Evolutionary conservation across 2,113 vertebrate species (phyloP).

Genomic region (Myodes glareolus): DNA sequence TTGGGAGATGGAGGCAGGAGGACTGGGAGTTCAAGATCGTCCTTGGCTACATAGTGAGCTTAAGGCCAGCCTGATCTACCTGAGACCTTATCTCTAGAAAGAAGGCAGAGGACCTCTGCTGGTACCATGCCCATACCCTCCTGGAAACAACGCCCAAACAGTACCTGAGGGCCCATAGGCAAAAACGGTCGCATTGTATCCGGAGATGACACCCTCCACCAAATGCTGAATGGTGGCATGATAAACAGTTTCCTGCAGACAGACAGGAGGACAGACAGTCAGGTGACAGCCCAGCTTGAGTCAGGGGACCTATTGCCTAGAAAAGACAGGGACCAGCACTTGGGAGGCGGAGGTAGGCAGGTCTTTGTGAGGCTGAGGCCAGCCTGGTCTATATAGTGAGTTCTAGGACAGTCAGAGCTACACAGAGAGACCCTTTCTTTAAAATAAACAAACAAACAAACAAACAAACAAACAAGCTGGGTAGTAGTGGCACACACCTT

Average conservation of each 20-base stretch:
- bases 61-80: not conserved
- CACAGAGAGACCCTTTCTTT: too few species aligned
- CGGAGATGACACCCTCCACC: slow-evolving; percentile 82
- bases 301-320: not conserved
- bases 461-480: too few species aligned
- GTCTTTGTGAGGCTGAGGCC: not conserved
- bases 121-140: not conserved
- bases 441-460: not conserved
- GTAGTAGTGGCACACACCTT: too few species aligned
- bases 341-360: not conserved
- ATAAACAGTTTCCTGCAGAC: slow-evolving; percentile 82
- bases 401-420: not conserved
- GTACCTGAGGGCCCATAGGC: slow-evolving; percentile 85
- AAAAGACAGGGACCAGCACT: not conserved
- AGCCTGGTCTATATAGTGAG: not conserved
- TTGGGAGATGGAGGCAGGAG: not conserved
- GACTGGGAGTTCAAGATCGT: not conserved
- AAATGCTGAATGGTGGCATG: slow-evolving; percentile 81
- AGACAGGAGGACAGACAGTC: not conserved
- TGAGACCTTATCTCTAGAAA: not conserved
- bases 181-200: slow-evolving; percentile 85
- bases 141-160: rapidly evolving
- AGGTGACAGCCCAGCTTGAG: not conserved
- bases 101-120: not conserved
- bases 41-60: not conserved